Evolutionary conservation across 2,888 invertebrate genomes (phyloP).

Genomic region (Drosophila mayaguana): DNA sequence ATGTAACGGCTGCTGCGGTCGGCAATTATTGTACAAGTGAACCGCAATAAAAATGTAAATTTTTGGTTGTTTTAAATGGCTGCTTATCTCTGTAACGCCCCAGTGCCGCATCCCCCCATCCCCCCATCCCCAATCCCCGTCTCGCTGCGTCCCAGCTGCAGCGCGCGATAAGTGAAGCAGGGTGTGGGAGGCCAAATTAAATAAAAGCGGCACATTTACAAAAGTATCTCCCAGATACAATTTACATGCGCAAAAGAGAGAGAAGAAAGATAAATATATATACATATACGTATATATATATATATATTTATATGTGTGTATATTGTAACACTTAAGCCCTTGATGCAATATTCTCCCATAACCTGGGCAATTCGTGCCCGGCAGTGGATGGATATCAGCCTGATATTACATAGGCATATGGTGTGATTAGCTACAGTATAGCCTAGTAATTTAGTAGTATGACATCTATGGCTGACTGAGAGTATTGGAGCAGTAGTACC

Average conservation of each 20-base stretch:
- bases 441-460: too few species aligned
- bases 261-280: not conserved
- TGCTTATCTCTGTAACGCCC: slow-evolving; percentile 46
- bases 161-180: slow-evolving; percentile 27
- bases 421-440: not conserved
- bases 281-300: not conserved
- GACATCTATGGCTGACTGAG: too few species aligned
- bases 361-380: not conserved
- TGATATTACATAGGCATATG: not conserved
- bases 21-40: slow-evolving; percentile 74
- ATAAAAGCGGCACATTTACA: slow-evolving; percentile 36
- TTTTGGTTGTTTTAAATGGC: slow-evolving; percentile 58
- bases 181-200: slow-evolving; percentile 19
- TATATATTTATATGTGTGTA: not conserved
- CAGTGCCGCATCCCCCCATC: not conserved
- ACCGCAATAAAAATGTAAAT: slow-evolving; percentile 76
- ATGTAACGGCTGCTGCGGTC: slow-evolving; percentile 51
- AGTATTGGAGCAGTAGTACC: too few species aligned
- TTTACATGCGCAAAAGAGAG: slow-evolving; percentile 10
- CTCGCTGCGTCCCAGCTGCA: slow-evolving; percentile 36
- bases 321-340: slow-evolving; percentile 17
- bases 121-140: too few species aligned
- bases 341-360: not conserved
- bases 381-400: not conserved
- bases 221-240: slow-evolving; percentile 53